A percentile compares a stretch with the other conserved stretches of the same genome.
Evolutionary conservation across 2,113 vertebrate genomes (phyloP).

Genomic region (Poicephalus gulielmi): DNA sequence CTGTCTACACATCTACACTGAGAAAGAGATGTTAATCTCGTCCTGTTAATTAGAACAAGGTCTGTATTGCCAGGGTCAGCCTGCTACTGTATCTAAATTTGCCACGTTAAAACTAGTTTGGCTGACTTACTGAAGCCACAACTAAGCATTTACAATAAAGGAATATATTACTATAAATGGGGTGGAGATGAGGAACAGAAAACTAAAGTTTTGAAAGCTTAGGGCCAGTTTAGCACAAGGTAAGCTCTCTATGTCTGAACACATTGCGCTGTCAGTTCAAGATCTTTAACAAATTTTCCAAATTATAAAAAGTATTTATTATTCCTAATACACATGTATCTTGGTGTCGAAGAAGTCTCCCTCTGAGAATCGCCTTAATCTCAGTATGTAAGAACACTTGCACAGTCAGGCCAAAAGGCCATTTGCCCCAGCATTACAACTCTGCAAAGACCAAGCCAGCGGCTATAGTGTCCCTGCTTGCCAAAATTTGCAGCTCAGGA

Average conservation of each 20-base stretch:
- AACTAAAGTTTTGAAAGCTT: not conserved
- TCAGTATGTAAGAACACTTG: not conserved
- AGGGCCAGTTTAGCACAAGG: not conserved
- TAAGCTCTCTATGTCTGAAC: not conserved
- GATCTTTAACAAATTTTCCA: not conserved
- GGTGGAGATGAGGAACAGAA: not conserved
- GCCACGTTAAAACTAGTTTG: not conserved
- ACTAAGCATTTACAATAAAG: not conserved
- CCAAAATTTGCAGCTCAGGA: not conserved
- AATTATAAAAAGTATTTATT: not conserved
- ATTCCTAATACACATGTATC: not conserved
- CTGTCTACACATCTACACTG: conserved; percentile 23
- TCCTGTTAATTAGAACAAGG: not conserved
- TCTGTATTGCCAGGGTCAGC: not conserved
- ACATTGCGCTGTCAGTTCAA: not conserved
- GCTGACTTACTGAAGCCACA: not conserved
- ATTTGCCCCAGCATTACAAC: fast-evolving
- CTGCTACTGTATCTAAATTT: not conserved
- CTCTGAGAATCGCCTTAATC: not conserved
- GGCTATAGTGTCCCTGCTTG: not conserved
- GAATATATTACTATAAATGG: not conserved
- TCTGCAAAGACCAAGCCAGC: not conserved
- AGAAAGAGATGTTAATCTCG: not conserved
- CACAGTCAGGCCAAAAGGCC: not conserved
- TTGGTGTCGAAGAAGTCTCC: not conserved